phyloP scores from a whole-genome alignment of 2,113 vertebrate species.

The Cyprinus carpio region DNA sequence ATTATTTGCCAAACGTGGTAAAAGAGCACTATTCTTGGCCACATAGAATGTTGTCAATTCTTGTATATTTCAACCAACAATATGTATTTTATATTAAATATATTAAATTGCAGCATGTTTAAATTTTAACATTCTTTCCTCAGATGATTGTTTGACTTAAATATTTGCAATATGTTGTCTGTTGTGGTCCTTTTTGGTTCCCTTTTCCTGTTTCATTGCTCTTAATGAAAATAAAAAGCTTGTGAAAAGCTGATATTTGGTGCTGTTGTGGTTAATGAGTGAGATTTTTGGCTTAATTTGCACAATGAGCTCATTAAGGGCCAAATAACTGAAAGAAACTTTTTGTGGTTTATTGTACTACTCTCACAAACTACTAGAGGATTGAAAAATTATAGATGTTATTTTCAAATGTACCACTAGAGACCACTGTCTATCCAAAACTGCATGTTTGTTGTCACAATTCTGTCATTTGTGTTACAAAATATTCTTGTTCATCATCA shows the following conservation, averaged over 20 bases:
- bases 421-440: conserved; percentile 22
- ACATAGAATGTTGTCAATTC: background rate
- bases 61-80: conserved; percentile 23
- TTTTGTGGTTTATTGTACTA: background rate
- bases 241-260: background rate
- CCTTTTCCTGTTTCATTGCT: conserved; percentile 22
- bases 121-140: conserved; percentile 32
- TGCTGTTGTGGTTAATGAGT: background rate
- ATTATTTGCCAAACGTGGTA: conserved; percentile 38
- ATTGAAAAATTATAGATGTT: background rate
- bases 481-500: background rate
- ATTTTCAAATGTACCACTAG: conserved; percentile 42
- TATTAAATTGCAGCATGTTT: conserved; percentile 44
- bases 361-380: background rate
- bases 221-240: conserved; percentile 51
- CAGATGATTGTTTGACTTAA: conserved; percentile 34
- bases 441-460: background rate
- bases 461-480: background rate
- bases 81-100: conserved; percentile 19
- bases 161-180: conserved; percentile 25
- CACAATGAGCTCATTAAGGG: background rate
- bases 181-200: background rate
- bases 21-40: conserved; percentile 4
- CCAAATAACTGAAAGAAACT: background rate
- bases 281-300: background rate